phyloP scores from a whole-genome alignment of 2,113 vertebrate species.

The Caranx melampygus region DNA sequence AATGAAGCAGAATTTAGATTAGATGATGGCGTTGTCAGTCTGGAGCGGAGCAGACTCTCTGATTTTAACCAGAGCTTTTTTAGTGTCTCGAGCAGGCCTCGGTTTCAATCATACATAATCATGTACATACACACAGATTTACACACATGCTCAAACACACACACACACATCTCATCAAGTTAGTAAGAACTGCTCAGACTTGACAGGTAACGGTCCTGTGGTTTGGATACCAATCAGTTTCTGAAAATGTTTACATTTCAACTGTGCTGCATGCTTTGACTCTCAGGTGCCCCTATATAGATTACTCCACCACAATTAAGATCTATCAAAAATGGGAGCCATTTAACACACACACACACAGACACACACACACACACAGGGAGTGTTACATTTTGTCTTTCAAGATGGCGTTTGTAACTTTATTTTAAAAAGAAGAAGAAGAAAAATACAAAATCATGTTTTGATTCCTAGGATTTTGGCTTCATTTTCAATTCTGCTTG shows the following conservation, averaged over 20 bases:
- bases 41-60: constrained; percentile 61
- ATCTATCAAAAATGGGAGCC: constrained; percentile 53
- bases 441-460: not conserved
- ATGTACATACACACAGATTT: constrained; percentile 66
- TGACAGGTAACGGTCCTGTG: constrained; percentile 82
- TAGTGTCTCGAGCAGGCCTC: constrained; percentile 68
- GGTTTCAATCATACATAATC: constrained; percentile 80
- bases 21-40: constrained; percentile 76
- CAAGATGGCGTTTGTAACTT: not conserved
- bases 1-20: constrained; percentile 71
- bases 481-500: not conserved
- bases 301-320: constrained; percentile 70
- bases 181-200: constrained; percentile 58
- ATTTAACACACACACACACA: constrained; percentile 48
- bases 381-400: constrained; percentile 5
- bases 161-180: constrained; percentile 73
- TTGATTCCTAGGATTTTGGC: not conserved
- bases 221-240: constrained; percentile 82
- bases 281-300: constrained; percentile 70
- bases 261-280: constrained; percentile 62
- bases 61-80: constrained; percentile 84
- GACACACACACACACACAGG: constrained; percentile 15
- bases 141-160: constrained; percentile 46
- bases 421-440: no score
- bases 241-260: constrained; percentile 81